Conservation (phyloP, 2,888 invertebrate genomes). For the Cybosia mesomella region DNA sequence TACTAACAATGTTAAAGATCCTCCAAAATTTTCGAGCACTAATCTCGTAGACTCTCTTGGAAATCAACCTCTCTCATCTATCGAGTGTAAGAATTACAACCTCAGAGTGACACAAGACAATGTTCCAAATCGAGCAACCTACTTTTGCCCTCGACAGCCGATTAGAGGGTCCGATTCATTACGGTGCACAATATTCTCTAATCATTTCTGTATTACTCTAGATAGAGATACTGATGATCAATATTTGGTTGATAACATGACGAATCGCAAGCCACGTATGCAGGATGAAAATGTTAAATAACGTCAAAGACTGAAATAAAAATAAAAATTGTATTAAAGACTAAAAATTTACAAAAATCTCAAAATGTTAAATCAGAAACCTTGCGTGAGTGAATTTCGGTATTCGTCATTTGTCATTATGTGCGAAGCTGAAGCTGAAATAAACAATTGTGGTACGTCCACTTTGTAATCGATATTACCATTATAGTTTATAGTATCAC, state of each 20-base stretch:
- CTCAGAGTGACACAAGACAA: constrained; percentile 74
- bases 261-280: constrained; percentile 70
- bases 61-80: constrained; percentile 54
- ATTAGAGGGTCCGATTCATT: constrained; percentile 64
- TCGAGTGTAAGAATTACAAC: constrained; percentile 82
- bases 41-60: constrained; percentile 19
- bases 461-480: too few species aligned
- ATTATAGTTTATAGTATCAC: too few species aligned
- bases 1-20: constrained; percentile 58
- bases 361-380: too few species aligned
- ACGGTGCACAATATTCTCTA: constrained; percentile 80
- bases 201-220: constrained; percentile 77
- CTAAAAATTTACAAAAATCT: too few species aligned
- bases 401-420: too few species aligned
- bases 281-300: constrained; percentile 12
- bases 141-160: constrained; percentile 77
- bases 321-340: neutral
- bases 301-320: constrained; percentile 4
- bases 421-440: too few species aligned
- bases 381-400: too few species aligned
- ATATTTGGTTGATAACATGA: constrained; percentile 62
- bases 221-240: constrained; percentile 75
- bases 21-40: constrained; percentile 23
- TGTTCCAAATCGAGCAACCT: constrained; percentile 68
- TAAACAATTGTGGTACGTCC: too few species aligned